Percentiles rank a stretch among this genome's conserved stretches.
Conservation (phyloP, 2,888 invertebrate genomes). For the Tillus elongatus region DNA sequence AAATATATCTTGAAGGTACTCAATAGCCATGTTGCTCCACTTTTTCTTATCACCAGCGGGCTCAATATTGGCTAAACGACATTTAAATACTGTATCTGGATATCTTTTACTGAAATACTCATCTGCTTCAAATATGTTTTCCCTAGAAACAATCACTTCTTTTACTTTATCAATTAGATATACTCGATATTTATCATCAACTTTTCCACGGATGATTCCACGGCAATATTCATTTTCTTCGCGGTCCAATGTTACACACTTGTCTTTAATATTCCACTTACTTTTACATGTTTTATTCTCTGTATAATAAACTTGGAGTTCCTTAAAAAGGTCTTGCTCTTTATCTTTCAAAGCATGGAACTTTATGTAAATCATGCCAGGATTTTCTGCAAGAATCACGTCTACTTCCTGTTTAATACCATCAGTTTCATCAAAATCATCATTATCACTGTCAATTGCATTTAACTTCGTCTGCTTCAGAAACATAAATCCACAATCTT, state of each 20-base stretch:
- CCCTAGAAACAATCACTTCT: constrained; percentile 42
- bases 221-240: constrained; percentile 57
- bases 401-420: constrained; percentile 23
- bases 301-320: constrained; percentile 26
- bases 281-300: constrained; percentile 12
- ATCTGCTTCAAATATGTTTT: constrained; percentile 46
- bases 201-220: constrained; percentile 44
- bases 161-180: constrained; percentile 59
- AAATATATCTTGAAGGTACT: constrained; percentile 46
- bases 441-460: constrained; percentile 18
- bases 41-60: constrained; percentile 55
- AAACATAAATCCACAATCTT: constrained; percentile 9
- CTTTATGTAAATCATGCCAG: constrained; percentile 36
- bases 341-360: constrained; percentile 34
- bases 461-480: neutral
- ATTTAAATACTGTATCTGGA: constrained; percentile 53
- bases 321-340: constrained; percentile 22
- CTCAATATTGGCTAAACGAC: constrained; percentile 59
- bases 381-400: constrained; percentile 29
- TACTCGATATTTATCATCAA: constrained; percentile 44
- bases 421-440: constrained; percentile 20
- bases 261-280: constrained; percentile 25
- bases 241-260: constrained; percentile 42
- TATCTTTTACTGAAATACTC: constrained; percentile 43
- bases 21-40: constrained; percentile 55